Evolutionary conservation across 1,140 invertebrate species (phyloP).

Genomic region (Rhagoletis zephyria): DNA sequence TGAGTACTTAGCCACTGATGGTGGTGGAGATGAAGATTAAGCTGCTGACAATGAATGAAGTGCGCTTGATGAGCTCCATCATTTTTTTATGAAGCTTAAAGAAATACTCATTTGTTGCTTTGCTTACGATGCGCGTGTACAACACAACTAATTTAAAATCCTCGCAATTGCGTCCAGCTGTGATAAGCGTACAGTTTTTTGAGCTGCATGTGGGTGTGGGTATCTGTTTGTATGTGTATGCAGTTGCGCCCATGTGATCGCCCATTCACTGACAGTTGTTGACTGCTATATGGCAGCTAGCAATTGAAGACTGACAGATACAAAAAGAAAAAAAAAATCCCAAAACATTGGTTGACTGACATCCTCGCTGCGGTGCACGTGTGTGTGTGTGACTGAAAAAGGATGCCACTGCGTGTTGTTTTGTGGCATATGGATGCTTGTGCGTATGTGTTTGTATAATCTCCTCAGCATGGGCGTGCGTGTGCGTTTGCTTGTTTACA

Average conservation of each 20-base stretch:
- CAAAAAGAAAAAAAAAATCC: too few relatives aligned
- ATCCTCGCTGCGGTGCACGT: too few relatives aligned
- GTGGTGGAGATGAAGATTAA: neutral
- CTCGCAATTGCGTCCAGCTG: slow-evolving; percentile 23
- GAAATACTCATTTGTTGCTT: too few relatives aligned
- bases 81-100: too few relatives aligned
- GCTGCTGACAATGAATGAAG: too few relatives aligned
- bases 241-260: neutral
- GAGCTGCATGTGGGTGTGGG: neutral
- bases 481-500: too few relatives aligned
- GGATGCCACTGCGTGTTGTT: neutral
- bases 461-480: too few relatives aligned
- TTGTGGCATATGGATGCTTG: too few relatives aligned
- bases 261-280: slow-evolving; percentile 24
- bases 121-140: neutral
- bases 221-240: neutral
- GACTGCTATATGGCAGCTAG: slow-evolving; percentile 17
- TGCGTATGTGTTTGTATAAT: too few relatives aligned
- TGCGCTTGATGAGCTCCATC: too few relatives aligned
- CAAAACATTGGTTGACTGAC: too few relatives aligned
- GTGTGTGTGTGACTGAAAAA: too few relatives aligned
- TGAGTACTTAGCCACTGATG: neutral
- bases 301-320: neutral
- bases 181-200: neutral
- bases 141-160: slow-evolving; percentile 34